Conservation (phyloP, 2,797 vertebrate genomes). For the Enoplosus armatus region DNA sequence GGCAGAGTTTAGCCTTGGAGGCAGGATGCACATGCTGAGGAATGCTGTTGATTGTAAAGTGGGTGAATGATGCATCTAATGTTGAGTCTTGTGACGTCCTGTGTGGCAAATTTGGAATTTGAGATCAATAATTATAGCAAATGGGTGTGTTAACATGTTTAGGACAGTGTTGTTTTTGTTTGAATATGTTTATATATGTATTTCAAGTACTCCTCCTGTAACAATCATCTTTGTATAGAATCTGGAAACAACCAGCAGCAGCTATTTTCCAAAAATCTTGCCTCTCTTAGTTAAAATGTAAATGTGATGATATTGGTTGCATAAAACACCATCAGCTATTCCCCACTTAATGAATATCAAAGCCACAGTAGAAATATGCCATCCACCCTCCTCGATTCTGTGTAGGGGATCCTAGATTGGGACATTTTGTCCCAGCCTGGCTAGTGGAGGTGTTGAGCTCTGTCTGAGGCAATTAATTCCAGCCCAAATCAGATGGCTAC, state of each 20-base stretch:
- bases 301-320: not conserved
- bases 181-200: not conserved
- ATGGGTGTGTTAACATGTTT: not conserved
- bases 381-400: not conserved
- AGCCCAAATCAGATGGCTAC: slow-evolving; percentile 62
- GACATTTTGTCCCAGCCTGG: slow-evolving; percentile 46
- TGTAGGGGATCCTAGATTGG: slow-evolving; percentile 21
- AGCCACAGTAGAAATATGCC: slow-evolving; percentile 4
- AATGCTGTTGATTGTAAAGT: slow-evolving; percentile 46
- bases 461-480: slow-evolving; percentile 62
- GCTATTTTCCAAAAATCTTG: not conserved
- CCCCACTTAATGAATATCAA: slow-evolving; percentile 7
- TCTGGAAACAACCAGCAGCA: not conserved
- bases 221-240: not conserved
- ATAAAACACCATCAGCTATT: slow-evolving; percentile 10
- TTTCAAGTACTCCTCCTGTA: not conserved
- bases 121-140: slow-evolving; percentile 5
- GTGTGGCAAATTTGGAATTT: not conserved
- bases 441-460: slow-evolving; percentile 27
- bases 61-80: slow-evolving; percentile 11
- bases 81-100: slow-evolving; percentile 13
- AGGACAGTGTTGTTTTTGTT: not conserved
- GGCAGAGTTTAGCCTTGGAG: slow-evolving; percentile 53
- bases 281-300: not conserved
- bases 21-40: slow-evolving; percentile 43